phyloP scores from a whole-genome alignment of 2,888 invertebrate species.

The Rhamphomyia laevipes region DNA sequence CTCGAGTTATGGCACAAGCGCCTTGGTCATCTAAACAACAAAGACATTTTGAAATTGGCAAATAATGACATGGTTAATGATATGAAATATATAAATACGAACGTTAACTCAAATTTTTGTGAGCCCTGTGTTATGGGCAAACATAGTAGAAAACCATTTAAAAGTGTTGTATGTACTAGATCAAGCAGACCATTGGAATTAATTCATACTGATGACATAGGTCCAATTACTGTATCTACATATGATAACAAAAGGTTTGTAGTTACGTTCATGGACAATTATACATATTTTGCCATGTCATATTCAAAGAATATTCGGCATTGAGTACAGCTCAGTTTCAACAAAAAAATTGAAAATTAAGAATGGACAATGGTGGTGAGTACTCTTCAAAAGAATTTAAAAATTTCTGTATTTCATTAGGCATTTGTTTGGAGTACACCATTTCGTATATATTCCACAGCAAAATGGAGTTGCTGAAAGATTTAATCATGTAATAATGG shows the following conservation, averaged over 20 bases:
- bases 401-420: conserved; percentile 16
- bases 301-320: conserved; percentile 9
- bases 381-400: conserved; percentile 16
- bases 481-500: conserved; percentile 6
- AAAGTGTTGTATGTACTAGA: conserved; percentile 10
- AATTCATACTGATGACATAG: conserved; percentile 23
- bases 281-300: conserved; percentile 17
- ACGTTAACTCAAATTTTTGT: neutral
- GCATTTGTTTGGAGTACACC: conserved; percentile 17
- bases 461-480: conserved; percentile 10
- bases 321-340: conserved; percentile 6
- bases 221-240: conserved; percentile 20
- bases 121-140: conserved; percentile 18
- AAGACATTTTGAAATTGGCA: neutral
- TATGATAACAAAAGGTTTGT: conserved; percentile 18
- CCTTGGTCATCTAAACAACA: neutral
- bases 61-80: neutral
- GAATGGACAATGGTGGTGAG: conserved; percentile 17
- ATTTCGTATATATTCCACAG: conserved; percentile 9
- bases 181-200: conserved; percentile 14
- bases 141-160: conserved; percentile 15
- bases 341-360: conserved; percentile 6
- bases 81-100: neutral
- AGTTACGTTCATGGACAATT: conserved; percentile 25
- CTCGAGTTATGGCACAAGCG: neutral